phyloP scores from a whole-genome alignment of 2,113 vertebrate genomes.

The Platichthys flesus region DNA sequence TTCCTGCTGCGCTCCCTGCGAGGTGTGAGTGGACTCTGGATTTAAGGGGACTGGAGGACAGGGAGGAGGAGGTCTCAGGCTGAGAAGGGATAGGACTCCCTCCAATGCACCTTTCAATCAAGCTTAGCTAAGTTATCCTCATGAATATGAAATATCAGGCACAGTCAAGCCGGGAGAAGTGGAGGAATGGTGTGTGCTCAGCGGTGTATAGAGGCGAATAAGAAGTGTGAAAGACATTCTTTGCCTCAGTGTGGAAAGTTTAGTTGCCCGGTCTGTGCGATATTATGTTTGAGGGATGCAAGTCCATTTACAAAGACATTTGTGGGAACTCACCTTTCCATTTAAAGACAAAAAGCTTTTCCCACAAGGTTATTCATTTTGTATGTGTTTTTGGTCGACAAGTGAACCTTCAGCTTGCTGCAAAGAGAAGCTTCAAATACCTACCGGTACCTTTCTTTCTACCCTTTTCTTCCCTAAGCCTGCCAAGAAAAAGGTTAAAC shows the following conservation, averaged over 20 bases:
- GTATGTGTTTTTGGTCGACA: background rate
- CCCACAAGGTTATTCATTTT: slow-evolving; percentile 1
- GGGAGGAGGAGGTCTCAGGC: slow-evolving; percentile 57
- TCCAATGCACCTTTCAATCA: slow-evolving; percentile 81
- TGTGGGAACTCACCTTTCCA: background rate
- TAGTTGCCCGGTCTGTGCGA: slow-evolving; percentile 25
- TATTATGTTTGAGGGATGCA: slow-evolving; percentile 4
- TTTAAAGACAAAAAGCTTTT: slow-evolving; percentile 12
- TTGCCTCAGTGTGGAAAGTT: slow-evolving; percentile 30
- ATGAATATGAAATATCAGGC: slow-evolving; percentile 78
- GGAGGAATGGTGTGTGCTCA: slow-evolving; percentile 49
- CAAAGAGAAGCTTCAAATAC: slow-evolving; percentile 16
- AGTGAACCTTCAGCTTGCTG: background rate
- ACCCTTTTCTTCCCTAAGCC: background rate
- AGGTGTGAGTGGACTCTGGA: slow-evolving; percentile 70
- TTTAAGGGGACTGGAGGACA: slow-evolving; percentile 61
- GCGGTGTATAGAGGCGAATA: slow-evolving; percentile 45
- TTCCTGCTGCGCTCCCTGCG: slow-evolving; percentile 55
- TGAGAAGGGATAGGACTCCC: slow-evolving; percentile 75
- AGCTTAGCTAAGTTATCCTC: slow-evolving; percentile 80
- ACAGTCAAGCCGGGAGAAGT: slow-evolving; percentile 59
- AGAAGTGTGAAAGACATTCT: slow-evolving; percentile 34
- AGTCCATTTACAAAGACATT: background rate
- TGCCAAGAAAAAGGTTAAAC: slow-evolving; percentile 57
- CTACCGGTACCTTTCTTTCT: background rate